Percentiles rank a stretch among this genome's conserved stretches.
Evolutionary conservation across 2,113 vertebrate genomes (phyloP).

Genomic region (Dromaius novaehollandiae): DNA sequence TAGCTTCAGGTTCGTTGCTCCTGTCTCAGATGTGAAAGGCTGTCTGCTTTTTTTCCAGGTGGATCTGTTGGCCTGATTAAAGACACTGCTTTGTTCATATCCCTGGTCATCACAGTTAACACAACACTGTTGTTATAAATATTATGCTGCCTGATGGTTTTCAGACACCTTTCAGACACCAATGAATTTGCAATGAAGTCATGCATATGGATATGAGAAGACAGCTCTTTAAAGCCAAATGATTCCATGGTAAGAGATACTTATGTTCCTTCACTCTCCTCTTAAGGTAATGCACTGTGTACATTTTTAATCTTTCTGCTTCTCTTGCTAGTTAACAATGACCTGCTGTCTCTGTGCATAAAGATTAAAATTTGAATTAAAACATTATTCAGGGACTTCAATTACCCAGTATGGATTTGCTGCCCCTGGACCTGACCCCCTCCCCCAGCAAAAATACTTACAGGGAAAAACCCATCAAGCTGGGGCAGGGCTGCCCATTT

Average conservation of each 20-base stretch:
- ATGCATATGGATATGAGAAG: not conserved
- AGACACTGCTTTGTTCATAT: not conserved
- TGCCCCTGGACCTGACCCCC: conserved; percentile 53
- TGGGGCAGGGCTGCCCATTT: conserved; percentile 43
- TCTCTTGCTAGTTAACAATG: conserved; percentile 58
- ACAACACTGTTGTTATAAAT: not conserved
- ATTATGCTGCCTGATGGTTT: not conserved
- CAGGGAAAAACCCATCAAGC: conserved; percentile 9
- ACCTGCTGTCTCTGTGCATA: conserved; percentile 51
- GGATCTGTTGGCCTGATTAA: not conserved
- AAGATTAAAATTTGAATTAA: conserved; percentile 70
- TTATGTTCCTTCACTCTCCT: not conserved
- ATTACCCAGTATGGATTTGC: conserved; percentile 61
- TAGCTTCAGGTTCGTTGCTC: not conserved
- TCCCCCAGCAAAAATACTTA: conserved; percentile 28
- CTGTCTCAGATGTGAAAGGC: not conserved
- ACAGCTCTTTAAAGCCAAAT: conserved; percentile 18
- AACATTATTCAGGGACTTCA: conserved; percentile 62
- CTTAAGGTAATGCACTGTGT: conserved; percentile 28
- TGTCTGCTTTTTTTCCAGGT: not conserved
- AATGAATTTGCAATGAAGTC: not conserved
- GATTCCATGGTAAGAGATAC: not conserved
- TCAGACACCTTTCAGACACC: not conserved
- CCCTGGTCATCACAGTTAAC: not conserved
- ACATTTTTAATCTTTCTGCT: conserved; percentile 59